Conservation (phyloP, 2,888 invertebrate genomes). For the Coremacera marginata region DNA sequence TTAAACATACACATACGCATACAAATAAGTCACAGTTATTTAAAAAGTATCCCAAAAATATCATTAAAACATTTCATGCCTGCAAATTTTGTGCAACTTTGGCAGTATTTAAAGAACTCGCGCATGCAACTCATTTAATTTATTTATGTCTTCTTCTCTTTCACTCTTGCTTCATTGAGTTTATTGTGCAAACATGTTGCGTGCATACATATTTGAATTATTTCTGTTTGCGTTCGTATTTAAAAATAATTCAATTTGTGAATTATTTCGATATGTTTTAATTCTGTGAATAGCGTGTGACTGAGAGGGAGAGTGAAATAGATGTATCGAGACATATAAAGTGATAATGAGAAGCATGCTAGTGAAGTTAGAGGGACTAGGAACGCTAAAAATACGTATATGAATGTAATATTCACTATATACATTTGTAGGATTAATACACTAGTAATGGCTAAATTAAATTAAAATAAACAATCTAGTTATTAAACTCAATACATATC, state of each 20-base stretch:
- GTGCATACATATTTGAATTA: constrained; percentile 20
- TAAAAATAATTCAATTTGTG: constrained; percentile 39
- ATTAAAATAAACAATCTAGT: no score
- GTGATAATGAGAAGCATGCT: no score
- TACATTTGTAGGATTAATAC: no score
- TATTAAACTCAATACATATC: no score
- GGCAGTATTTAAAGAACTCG: constrained; percentile 31
- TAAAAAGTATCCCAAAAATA: constrained; percentile 16
- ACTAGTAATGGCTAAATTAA: no score
- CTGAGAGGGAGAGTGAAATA: not conserved
- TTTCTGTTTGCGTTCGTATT: constrained; percentile 19
- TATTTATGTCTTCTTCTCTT: not conserved
- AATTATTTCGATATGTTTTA: constrained; percentile 29
- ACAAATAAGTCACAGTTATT: not conserved
- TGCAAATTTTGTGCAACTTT: constrained; percentile 30
- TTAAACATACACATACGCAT: not conserved
- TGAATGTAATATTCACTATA: no score
- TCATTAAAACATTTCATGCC: constrained; percentile 8
- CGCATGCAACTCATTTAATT: not conserved
- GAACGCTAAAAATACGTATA: no score
- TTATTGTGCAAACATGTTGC: not conserved
- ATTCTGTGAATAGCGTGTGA: not conserved
- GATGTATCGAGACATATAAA: no score
- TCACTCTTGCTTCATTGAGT: not conserved
- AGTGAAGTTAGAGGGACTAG: no score